Evolutionary conservation across 2,113 vertebrate species (phyloP), one percentile per base, ranked within the genome.

Genomic region (Lophura nycthemera): DNA sequence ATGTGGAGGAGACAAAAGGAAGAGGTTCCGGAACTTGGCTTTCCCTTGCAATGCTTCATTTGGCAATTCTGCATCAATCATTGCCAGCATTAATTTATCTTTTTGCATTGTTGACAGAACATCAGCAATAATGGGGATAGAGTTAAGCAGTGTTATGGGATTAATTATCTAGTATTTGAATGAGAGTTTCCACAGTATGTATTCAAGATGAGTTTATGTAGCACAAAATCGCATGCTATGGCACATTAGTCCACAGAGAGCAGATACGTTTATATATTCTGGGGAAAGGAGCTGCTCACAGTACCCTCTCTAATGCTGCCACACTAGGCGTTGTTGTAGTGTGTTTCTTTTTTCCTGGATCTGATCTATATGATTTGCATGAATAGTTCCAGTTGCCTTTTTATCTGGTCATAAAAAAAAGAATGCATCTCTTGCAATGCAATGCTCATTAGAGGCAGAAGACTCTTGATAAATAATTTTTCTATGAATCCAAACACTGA

Each of bases 301-400:
- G 0, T 54, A 59, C 63, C n/a, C 48, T 81, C 34, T 25, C 19
- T 13, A 47, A 40, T 27, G 11, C 48, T 92, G 60, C 59, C 50
- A 82, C 19, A 54, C 22, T 29, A 4, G 29, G n/a, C 19, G 8
- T 56, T 79, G 69, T 60, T 1, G 0, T 38, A 80, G 19, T 6
- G 29, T 19, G 10, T 8, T 84, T 40, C 77, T 61, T 79, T 30
- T 3, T 3, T 29, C 40, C 22, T 36, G 15, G 8, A 13, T 83
- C 36, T 87, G 40, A 72, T 86, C 76, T 77, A 74, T 92, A 88
- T 86, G 83, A 76, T 92, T 64, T 92, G 50, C 85, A 34, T 60
- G 75, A 91, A 54, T 95, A 91, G 88, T 88, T 95, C 79, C 34
- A 91, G 90, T 96, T 96, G 78, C 67, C 66, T 93, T 91, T 93